Evolutionary conservation across 2,797 vertebrate species (phyloP).

Genomic region (Oceanodroma leucorhoa): DNA sequence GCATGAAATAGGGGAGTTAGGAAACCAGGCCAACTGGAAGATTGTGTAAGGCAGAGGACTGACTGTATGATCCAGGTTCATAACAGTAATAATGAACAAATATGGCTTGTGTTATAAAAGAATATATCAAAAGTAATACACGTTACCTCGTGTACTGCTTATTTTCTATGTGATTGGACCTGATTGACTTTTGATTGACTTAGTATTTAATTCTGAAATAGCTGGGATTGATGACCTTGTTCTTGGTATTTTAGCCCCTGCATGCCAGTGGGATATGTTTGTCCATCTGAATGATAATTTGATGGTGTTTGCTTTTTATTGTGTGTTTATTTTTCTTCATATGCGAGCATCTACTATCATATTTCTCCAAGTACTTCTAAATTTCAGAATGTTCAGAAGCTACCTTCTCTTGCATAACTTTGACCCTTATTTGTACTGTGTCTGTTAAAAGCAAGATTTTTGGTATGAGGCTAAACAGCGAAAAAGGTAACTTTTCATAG

Average conservation of each 20-base stretch:
- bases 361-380: background rate
- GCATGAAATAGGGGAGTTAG: background rate
- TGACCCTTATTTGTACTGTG: background rate
- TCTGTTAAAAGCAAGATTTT: background rate
- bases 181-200: background rate
- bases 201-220: background rate
- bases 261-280: background rate
- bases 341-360: background rate
- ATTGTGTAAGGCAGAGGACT: background rate
- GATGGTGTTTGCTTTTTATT: background rate
- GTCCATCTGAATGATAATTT: background rate
- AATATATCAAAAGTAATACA: background rate
- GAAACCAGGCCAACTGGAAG: background rate
- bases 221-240: background rate
- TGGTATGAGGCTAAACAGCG: background rate
- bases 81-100: background rate
- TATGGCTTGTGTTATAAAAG: background rate
- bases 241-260: background rate
- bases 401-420: background rate
- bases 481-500: background rate
- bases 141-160: rapidly evolving
- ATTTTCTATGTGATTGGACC: background rate
- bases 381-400: background rate
- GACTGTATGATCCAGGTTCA: background rate
- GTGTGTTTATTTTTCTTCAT: background rate